Percentiles rank a stretch among this genome's conserved stretches.
phyloP scores from a whole-genome alignment of 1,140 invertebrate species.

The Lerema accius region DNA sequence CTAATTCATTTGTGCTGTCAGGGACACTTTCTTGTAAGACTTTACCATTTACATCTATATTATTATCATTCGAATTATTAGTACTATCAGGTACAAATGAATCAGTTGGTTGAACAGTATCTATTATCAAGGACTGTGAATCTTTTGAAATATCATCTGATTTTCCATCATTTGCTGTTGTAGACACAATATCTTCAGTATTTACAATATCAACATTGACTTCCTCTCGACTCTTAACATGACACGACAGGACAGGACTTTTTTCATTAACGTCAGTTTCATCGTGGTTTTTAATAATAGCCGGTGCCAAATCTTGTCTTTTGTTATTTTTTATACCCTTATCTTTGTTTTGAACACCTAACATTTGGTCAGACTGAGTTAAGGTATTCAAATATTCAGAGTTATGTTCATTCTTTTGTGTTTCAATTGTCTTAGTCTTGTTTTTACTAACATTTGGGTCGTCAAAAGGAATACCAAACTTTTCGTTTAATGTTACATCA shows the following conservation, averaged over 20 bases:
- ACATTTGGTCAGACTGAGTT: not conserved
- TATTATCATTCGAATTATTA: slow-evolving; percentile 44
- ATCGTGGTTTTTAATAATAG: not conserved
- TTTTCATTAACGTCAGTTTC: not conserved
- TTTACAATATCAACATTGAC: slow-evolving; percentile 33
- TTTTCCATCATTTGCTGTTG: slow-evolving; percentile 40
- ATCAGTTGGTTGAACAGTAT: not conserved
- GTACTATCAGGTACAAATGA: slow-evolving; percentile 65
- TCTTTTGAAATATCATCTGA: slow-evolving; percentile 2
- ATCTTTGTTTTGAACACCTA: not conserved
- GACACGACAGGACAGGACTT: too few relatives aligned
- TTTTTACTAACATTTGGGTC: not conserved
- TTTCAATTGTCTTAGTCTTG: not conserved
- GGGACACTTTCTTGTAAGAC: slow-evolving; percentile 39
- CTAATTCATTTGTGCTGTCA: slow-evolving; percentile 58
- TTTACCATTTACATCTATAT: slow-evolving; percentile 26
- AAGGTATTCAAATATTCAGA: not conserved
- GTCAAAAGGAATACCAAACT: not conserved
- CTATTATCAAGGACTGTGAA: not conserved
- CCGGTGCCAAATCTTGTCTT: not conserved
- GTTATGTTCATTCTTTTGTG: not conserved
- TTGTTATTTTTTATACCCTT: not conserved
- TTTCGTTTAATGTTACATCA: slow-evolving; percentile 13
- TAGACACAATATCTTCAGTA: slow-evolving; percentile 57
- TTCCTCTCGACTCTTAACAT: too few relatives aligned